Evolutionary conservation across 2,113 vertebrate genomes (phyloP).

Genomic region (Neodon shergylaensis): DNA sequence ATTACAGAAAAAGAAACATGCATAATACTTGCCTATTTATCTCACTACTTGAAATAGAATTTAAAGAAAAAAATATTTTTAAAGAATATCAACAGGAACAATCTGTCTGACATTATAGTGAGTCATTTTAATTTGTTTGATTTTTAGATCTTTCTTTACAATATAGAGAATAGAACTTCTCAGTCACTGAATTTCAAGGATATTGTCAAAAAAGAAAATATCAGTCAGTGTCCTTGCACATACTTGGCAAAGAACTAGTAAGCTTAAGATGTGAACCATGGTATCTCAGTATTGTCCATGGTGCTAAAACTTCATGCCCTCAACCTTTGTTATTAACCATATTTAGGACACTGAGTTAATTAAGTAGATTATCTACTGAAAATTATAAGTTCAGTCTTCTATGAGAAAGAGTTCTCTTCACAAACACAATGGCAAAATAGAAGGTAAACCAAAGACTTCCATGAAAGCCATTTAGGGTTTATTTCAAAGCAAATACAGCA

Average conservation of each 20-base stretch:
- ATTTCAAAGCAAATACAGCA: constrained; percentile 81
- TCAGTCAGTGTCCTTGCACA: neutral
- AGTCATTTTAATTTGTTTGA: constrained; percentile 39
- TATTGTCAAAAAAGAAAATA: constrained; percentile 32
- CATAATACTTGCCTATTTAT: constrained; percentile 32
- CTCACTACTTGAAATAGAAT: neutral
- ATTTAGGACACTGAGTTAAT: constrained; percentile 51
- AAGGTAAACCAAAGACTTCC: constrained; percentile 78
- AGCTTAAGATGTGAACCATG: neutral
- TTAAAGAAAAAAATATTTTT: constrained; percentile 16
- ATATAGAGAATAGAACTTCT: constrained; percentile 3
- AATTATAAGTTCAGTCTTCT: constrained; percentile 76
- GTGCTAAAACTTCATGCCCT: constrained; percentile 1
- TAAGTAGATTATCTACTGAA: constrained; percentile 75
- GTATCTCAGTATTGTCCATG: neutral
- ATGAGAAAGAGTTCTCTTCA: constrained; percentile 73
- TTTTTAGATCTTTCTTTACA: constrained; percentile 39
- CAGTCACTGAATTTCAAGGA: constrained; percentile 35
- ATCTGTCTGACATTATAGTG: constrained; percentile 53
- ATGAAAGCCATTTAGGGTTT: constrained; percentile 74
- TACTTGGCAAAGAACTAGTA: neutral
- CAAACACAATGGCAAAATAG: constrained; percentile 78
- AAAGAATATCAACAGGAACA: constrained; percentile 20
- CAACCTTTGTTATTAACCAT: constrained; percentile 29
- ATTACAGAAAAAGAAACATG: constrained; percentile 31